These are phyloP conservation scores for Bombus impatiens DNA, from an alignment of 1,140 invertebrate species.

Conservation along the genomic window DNA sequence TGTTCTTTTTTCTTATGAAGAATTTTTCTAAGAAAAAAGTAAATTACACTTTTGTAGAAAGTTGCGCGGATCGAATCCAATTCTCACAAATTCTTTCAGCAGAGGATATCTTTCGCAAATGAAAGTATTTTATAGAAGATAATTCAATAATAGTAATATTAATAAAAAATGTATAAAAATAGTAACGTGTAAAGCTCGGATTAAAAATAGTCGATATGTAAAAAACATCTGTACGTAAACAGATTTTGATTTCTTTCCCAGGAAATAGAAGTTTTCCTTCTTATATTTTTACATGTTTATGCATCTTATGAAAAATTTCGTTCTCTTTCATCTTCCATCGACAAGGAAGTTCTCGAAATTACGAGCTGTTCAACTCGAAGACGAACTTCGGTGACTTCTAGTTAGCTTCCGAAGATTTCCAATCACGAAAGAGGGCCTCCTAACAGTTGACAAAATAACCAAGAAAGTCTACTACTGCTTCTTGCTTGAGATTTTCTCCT, in stretches of 20 bases:
- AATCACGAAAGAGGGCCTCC: not conserved
- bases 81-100: not conserved
- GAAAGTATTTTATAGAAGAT: not conserved
- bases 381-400: not conserved
- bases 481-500: not conserved
- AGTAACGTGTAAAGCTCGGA: too few relatives aligned
- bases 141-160: not conserved
- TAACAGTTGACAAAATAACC: not conserved
- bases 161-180: too few relatives aligned
- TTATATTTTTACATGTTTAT: not conserved
- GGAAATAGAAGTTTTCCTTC: too few relatives aligned
- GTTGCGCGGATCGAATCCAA: not conserved
- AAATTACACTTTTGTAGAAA: not conserved
- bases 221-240: too few relatives aligned
- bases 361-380: not conserved
- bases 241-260: too few relatives aligned
- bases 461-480: not conserved
- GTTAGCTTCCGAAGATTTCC: not conserved
- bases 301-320: not conserved
- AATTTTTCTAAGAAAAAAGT: too few relatives aligned
- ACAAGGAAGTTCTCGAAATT: not conserved
- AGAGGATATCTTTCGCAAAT: not conserved
- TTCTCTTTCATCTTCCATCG: not conserved
- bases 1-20: not conserved
- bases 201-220: too few relatives aligned